Percentiles rank a stretch among this genome's conserved stretches.
phyloP scores from a whole-genome alignment of 2,888 invertebrate species.

The Drosophila buzzatii region DNA sequence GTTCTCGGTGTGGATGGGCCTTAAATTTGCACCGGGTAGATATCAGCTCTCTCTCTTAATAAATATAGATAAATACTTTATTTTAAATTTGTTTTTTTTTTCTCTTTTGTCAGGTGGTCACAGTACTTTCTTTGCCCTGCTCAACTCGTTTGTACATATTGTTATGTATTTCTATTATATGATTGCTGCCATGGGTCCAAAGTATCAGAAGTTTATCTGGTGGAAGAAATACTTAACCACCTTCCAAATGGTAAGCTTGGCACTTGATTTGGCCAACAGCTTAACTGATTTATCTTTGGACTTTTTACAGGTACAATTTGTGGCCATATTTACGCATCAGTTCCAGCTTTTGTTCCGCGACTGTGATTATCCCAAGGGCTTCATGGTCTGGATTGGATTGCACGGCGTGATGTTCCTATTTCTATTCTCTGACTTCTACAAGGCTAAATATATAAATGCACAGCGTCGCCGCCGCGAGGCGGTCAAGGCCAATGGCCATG shows the following conservation, averaged over 20 bases:
- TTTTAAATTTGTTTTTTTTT: constrained; percentile 11
- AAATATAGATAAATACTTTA: too few species aligned
- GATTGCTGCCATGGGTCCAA: constrained; percentile 96
- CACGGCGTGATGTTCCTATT: constrained; percentile 97
- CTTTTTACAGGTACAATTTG: constrained; percentile 93
- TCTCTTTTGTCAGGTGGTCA: constrained; percentile 91
- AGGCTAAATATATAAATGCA: constrained; percentile 89
- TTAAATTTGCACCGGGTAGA: constrained; percentile 96
- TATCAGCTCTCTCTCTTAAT: background rate
- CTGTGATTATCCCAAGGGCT: constrained; percentile 95
- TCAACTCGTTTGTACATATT: constrained; percentile 98
- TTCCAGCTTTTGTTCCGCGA: constrained; percentile 95
- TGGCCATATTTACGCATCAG: constrained; percentile 95
- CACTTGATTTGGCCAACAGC: background rate
- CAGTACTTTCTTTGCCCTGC: constrained; percentile 97
- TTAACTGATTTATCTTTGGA: background rate
- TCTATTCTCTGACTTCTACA: constrained; percentile 98
- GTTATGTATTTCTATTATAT: constrained; percentile 99
- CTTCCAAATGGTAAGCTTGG: constrained; percentile 92
- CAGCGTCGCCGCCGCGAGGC: constrained; percentile 63
- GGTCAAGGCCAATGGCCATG: constrained; percentile 66
- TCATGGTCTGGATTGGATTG: constrained; percentile 97
- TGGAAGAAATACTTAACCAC: constrained; percentile 98
- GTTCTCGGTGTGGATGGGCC: constrained; percentile 97
- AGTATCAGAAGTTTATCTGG: constrained; percentile 97